phyloP scores from a whole-genome alignment of 2,113 vertebrate species.

The Tamias sibiricus region DNA sequence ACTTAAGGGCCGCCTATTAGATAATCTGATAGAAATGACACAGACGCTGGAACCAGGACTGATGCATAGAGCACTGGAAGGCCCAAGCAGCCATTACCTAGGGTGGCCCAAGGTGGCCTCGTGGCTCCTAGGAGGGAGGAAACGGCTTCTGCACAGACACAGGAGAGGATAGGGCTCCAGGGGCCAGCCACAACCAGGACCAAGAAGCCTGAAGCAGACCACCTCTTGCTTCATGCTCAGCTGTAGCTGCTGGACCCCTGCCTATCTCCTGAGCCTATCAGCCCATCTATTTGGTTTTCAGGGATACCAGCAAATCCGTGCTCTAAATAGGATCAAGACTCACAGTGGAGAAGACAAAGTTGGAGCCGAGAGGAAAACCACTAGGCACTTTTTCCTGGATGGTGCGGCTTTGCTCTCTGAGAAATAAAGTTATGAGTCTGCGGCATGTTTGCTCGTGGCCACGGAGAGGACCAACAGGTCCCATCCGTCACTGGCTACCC shows the following conservation, averaged over 20 bases:
- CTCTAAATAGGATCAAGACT: neutral
- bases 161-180: neutral
- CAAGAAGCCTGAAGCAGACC: neutral
- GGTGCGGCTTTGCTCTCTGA: neutral
- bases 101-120: neutral
- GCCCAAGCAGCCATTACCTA: neutral
- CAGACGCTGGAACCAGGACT: rapidly evolving
- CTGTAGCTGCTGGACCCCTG: neutral
- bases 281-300: neutral
- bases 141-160: neutral
- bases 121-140: rapidly evolving
- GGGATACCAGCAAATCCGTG: neutral
- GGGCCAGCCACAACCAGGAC: neutral
- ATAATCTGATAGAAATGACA: neutral
- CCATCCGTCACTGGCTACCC: neutral
- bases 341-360: neutral
- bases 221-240: neutral
- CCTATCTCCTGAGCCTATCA: neutral
- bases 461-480: neutral
- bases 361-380: neutral
- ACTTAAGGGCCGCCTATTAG: neutral
- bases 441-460: neutral
- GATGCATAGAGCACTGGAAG: neutral
- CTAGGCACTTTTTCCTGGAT: neutral
- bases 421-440: neutral